These are phyloP conservation scores for Meriones psammophilus DNA, from an alignment of 2,797 vertebrate genomes.

Conservation along the genomic window DNA sequence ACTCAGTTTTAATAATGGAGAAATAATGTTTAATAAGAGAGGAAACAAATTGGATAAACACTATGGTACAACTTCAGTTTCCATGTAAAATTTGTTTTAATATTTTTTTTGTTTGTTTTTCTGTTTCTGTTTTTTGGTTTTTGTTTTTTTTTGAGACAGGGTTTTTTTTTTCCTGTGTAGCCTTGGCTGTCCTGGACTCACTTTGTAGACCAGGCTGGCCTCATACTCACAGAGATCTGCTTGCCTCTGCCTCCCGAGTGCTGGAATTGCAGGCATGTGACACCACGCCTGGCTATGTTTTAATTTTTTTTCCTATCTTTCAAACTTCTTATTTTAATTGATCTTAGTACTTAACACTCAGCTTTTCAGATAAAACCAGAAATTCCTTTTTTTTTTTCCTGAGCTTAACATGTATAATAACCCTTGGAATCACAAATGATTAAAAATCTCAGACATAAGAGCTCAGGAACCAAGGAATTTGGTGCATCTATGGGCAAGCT, in stretches of 20 bases:
- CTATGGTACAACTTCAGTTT: background rate
- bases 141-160: no score
- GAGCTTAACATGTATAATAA: background rate
- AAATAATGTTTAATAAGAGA: no score
- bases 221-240: no score
- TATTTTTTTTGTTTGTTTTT: background rate
- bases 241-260: no score
- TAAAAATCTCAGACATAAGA: background rate
- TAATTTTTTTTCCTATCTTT: background rate
- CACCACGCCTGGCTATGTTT: no score
- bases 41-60: background rate
- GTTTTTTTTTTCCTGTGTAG: no score
- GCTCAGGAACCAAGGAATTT: background rate
- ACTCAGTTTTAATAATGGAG: background rate
- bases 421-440: background rate
- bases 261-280: no score
- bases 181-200: no score
- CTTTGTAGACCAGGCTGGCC: no score
- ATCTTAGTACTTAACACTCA: background rate
- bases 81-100: background rate
- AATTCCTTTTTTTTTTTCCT: background rate
- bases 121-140: no score
- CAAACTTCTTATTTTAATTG: background rate
- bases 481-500: no score
- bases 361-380: background rate